Evolutionary conservation across 2,888 invertebrate genomes (phyloP).

Genomic region (Sipha maydis): DNA sequence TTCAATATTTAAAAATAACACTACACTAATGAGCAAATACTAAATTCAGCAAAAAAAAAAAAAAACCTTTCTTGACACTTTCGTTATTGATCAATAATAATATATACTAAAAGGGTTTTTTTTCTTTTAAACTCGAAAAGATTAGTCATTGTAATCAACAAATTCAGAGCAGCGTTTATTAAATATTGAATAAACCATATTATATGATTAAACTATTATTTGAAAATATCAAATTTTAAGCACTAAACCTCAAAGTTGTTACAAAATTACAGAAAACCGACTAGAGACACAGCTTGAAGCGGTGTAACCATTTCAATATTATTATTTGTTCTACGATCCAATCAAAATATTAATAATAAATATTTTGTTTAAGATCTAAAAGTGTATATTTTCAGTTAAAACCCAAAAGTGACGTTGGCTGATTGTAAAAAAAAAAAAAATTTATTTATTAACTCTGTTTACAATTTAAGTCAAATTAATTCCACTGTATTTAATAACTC

Average conservation of each 20-base stretch:
- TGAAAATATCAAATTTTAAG: neutral
- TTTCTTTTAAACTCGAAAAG: neutral
- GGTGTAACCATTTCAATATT: no score
- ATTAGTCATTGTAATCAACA: neutral
- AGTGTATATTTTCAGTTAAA: neutral
- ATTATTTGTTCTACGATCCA: no score
- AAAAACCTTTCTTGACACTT: neutral
- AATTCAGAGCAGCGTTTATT: neutral
- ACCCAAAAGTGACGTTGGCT: neutral
- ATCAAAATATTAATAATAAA: neutral
- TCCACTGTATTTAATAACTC: neutral
- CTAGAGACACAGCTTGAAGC: no score
- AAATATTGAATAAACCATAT: constrained; percentile 1
- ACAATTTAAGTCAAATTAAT: neutral
- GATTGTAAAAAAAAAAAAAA: neutral
- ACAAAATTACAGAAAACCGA: neutral
- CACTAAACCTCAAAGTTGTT: neutral
- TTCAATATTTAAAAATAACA: no score
- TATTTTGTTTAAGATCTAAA: neutral
- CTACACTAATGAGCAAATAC: no score
- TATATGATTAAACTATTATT: neutral
- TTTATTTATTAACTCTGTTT: neutral
- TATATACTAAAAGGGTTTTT: no score
- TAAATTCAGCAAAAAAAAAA: neutral
- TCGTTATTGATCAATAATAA: neutral